Evolutionary conservation across 35 echinoderm and acorn worm species (phyloP).

Genomic region (Heliocidaris erythrogramma): DNA sequence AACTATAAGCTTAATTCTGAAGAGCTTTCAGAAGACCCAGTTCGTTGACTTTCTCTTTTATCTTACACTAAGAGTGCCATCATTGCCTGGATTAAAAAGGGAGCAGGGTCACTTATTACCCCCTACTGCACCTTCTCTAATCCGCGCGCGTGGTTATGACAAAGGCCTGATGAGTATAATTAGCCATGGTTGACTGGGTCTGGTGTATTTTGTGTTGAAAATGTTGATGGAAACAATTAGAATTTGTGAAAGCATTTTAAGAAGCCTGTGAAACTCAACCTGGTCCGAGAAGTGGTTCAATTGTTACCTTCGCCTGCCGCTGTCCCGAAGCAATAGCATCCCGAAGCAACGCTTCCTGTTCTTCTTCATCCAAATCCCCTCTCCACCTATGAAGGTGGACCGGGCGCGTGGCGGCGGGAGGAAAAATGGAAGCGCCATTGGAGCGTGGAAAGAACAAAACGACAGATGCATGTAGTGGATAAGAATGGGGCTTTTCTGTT

Average conservation of each 20-base stretch:
- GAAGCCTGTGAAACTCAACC: neutral
- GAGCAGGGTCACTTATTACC: neutral
- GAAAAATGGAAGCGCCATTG: neutral
- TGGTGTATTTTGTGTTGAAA: neutral
- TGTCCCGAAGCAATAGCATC: neutral
- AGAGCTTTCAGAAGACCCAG: neutral
- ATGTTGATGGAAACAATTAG: neutral
- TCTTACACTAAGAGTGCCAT: neutral
- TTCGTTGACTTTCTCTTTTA: neutral
- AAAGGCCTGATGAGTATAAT: neutral
- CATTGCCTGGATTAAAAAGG: neutral
- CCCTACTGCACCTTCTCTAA: neutral
- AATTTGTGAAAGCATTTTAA: neutral
- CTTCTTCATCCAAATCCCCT: neutral
- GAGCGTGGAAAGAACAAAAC: neutral
- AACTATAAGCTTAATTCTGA: neutral
- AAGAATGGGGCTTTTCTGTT: neutral
- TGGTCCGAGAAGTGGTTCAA: neutral
- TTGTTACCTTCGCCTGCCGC: neutral
- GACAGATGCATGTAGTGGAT: neutral
- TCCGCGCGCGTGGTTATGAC: neutral
- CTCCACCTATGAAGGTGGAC: neutral
- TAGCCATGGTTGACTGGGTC: neutral
- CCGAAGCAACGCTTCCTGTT: neutral
- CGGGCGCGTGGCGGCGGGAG: neutral